These are phyloP conservation scores for Calonectris borealis DNA, from an alignment of 2,113 vertebrate genomes.

Conservation along the genomic window DNA sequence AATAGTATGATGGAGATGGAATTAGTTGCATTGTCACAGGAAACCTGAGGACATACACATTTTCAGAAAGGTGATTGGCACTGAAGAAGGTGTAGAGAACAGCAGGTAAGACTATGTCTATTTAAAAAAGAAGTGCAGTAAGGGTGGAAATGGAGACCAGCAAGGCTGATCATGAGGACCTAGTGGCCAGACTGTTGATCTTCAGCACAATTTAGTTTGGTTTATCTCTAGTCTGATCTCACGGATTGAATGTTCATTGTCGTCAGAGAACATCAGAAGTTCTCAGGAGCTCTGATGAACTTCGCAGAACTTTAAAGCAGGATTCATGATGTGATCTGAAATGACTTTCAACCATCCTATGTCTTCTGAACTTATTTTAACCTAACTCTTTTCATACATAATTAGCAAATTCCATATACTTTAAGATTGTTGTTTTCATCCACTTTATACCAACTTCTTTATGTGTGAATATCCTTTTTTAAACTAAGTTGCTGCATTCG, in stretches of 20 bases:
- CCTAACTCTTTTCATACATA: neutral
- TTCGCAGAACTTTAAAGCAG: neutral
- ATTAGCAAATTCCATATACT: neutral
- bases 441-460: neutral
- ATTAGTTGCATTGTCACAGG: neutral
- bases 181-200: neutral
- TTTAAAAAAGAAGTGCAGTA: neutral
- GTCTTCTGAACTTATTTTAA: neutral
- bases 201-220: neutral
- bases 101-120: neutral
- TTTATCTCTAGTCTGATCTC: neutral
- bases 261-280: neutral
- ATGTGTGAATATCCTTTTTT: neutral
- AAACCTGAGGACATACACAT: neutral
- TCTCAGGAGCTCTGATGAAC: neutral
- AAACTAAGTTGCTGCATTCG: neutral
- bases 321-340: neutral
- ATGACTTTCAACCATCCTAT: neutral
- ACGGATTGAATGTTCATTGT: rapidly evolving
- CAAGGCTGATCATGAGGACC: neutral
- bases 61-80: neutral
- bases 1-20: neutral
- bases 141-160: neutral
- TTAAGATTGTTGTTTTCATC: neutral
- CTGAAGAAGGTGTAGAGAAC: neutral